Base-by-base conservation (phyloP, 1,140 invertebrate genomes). In the Drosophila pseudoobscura region DNA sequence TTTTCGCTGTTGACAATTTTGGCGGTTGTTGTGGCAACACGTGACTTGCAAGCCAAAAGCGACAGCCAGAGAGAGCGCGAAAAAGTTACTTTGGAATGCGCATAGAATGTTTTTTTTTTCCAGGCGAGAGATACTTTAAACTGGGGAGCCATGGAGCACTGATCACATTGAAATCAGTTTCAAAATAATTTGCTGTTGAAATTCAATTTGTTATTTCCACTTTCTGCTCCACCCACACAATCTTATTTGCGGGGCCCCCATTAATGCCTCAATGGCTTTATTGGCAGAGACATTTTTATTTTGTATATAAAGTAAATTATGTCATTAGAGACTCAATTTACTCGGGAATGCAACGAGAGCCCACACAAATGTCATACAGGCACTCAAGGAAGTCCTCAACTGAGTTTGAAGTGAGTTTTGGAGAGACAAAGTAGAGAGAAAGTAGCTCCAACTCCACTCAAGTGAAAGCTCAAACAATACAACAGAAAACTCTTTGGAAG, bases 1-100 rank as follows among this genome's bases (percentile, higher is more conserved):
- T 88, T 88, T 83, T 88, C 83, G 83, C 84, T 88, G 83, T 88
- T 88, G 83, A 88, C 83, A 88, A 88, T 88, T 88, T 88, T 78
- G 84, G 83, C 83, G 83, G 83, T 88, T 88, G 83, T 88, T 88
- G 83, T 88, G 83, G 83, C 83, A 88, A 88, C 83, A 88, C 83
- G 83, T 88, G 83, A 88, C 83, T 88, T 78, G 82, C 84, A 88
- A 88, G 75, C 83, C 79, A 78, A 39, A 39, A 88, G 73, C 39
- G 22, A 15, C 26, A 49, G n/a, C 45, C 20, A 20, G 58, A 55
- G 41, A 45, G 46, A 24, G 49, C 17, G 17, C 17, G 55, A 63
- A 75, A 85, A 84, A 88, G 64, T 85, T 77, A 45, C 74, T 75
- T 39, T 31, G 51, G 65, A 66, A 75, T 75, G 73, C 73, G 56